Base-by-base conservation (phyloP, 2,888 invertebrate genomes). In the Lepas anatifera region DNA sequence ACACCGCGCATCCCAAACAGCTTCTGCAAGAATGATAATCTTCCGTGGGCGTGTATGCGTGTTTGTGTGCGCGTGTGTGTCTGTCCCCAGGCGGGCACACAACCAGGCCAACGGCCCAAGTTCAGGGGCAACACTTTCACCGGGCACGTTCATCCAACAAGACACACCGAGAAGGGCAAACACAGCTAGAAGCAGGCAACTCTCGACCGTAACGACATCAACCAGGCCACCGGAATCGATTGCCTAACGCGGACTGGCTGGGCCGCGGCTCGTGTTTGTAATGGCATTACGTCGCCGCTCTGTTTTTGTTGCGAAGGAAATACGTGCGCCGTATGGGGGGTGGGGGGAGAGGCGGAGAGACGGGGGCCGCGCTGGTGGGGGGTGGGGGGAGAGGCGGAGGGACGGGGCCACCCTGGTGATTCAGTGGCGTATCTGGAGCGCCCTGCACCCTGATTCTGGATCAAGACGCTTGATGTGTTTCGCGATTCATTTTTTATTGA, bases 51-150 rank as follows among this genome's bases (percentile, higher is more conserved):
- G 41, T 41, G 41, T 41, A 4, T 4, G 16, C 16, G 41, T 41
- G 41, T 41, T 1, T 41, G 4, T 41, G 41, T 41, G 4, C 16
- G 41, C 16, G 41, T 41, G 41, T 16, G 16, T 16, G 2, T 41
- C 41, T 41, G 25, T 50, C 25, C 25, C 50, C 10, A 50, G 50
- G 10, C 50, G 41, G 2, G 11, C 41, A 16, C 52, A 13, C 27
- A 52, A 52, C 52, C 52, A 52, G 52, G 52, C 52, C 52, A 52
- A 29, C 52, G 52, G 52, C 52, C 52, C 52, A 52, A 52, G 52
- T 52, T 52, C 52, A 52, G 29, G 52, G 52, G 52, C 52, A 52
- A 52, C 52, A 52, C 52, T 52, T 52, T 52, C 52, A 52, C 52
- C 52, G 29, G 16, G 52, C 52, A 52, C 52, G 52, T 52, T 29